Conservation (phyloP, 2,888 invertebrate species). For the Pachymerium ferrugineum region DNA sequence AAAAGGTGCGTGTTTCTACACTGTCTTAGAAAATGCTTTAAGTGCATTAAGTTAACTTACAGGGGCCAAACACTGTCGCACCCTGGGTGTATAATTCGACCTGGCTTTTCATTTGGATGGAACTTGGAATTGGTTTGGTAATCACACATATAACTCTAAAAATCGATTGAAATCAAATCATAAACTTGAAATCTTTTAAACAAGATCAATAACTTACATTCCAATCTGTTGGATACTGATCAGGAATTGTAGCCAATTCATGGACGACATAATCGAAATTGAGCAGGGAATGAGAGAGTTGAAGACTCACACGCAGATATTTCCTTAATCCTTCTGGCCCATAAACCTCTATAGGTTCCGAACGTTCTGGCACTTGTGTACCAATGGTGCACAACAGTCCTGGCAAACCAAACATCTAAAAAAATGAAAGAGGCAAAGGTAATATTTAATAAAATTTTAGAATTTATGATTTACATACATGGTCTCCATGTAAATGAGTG, state of each 20-base stretch:
- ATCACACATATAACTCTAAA: constrained; percentile 29
- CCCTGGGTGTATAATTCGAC: constrained; percentile 41
- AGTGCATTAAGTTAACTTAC: constrained; percentile 41
- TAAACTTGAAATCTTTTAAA: background rate
- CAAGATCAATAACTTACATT: constrained; percentile 31
- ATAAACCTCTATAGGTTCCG: constrained; percentile 45
- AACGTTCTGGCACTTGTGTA: constrained; percentile 41
- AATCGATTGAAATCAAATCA: background rate
- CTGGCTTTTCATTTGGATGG: constrained; percentile 45
- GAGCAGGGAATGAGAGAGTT: constrained; percentile 45
- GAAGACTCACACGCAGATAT: constrained; percentile 44
- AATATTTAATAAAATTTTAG: background rate
- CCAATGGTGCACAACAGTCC: constrained; percentile 49
- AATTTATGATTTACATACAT: constrained; percentile 43
- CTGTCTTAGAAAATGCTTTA: background rate
- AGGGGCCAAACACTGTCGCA: constrained; percentile 42
- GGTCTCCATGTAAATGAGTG: constrained; percentile 52
- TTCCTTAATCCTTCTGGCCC: constrained; percentile 48
- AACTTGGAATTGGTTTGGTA: constrained; percentile 33
- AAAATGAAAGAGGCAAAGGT: background rate
- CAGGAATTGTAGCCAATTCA: constrained; percentile 44
- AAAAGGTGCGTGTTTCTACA: constrained; percentile 32
- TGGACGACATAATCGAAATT: constrained; percentile 46
- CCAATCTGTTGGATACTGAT: constrained; percentile 42
- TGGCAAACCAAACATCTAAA: constrained; percentile 49